Evolutionary conservation across 2,113 vertebrate species (phyloP).

Genomic region (Nothocercus nigrocapillus): DNA sequence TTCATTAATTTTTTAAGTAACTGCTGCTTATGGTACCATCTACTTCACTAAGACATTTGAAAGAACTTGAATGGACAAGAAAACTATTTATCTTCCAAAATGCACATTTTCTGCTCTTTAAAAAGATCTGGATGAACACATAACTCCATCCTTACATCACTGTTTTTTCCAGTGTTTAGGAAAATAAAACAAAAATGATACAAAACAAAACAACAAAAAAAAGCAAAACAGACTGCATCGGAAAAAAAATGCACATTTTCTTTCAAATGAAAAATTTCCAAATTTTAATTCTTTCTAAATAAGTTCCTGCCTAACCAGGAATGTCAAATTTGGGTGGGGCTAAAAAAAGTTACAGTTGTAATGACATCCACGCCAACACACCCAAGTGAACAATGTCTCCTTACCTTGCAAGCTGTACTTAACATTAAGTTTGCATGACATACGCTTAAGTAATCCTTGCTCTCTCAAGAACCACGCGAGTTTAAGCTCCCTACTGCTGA

Average conservation of each 20-base stretch:
- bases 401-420: constrained; percentile 42
- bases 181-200: neutral
- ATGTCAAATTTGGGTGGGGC: constrained; percentile 62
- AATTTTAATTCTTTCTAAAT: neutral
- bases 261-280: neutral
- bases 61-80: neutral
- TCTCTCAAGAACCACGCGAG: neutral
- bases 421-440: neutral
- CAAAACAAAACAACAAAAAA: neutral
- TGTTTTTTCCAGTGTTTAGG: neutral
- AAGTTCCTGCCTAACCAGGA: constrained; percentile 43
- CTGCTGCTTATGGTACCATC: neutral
- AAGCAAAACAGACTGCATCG: neutral
- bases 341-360: constrained; percentile 39
- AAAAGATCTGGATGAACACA: neutral
- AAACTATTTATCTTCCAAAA: neutral
- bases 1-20: neutral
- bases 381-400: constrained; percentile 69
- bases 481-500: neutral
- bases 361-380: constrained; percentile 73
- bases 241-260: neutral
- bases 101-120: neutral
- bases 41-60: neutral
- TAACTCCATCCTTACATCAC: fast-evolving
- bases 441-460: neutral